Percentiles rank a stretch among this genome's conserved stretches.
Evolutionary conservation across 2,888 invertebrate species (phyloP).

Genomic region (Lottia scabra): DNA sequence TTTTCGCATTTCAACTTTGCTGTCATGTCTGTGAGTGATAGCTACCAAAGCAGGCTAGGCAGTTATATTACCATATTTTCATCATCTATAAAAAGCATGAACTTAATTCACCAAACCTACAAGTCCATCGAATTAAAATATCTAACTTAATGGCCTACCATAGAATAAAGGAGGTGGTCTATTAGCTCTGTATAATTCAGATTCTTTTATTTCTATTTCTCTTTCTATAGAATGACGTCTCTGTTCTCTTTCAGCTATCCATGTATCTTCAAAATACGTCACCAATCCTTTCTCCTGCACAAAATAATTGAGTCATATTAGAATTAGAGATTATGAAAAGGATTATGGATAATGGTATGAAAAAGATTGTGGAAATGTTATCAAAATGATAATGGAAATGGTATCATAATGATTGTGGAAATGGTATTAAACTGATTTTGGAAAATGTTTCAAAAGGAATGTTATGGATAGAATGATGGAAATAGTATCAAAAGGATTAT

Average conservation of each 20-base stretch:
- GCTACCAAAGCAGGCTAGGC: too few species aligned
- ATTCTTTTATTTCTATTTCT: conserved; percentile 63
- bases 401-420: background rate
- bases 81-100: too few species aligned
- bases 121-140: background rate
- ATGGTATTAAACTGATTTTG: background rate
- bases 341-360: background rate
- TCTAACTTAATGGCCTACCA: conserved; percentile 42
- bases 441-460: background rate
- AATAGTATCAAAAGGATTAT: background rate
- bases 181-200: conserved; percentile 60
- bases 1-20: too few species aligned
- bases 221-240: conserved; percentile 61
- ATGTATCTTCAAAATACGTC: conserved; percentile 66
- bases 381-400: background rate
- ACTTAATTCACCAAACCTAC: too few species aligned
- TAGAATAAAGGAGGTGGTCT: conserved; percentile 62
- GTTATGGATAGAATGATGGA: background rate
- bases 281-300: conserved; percentile 65
- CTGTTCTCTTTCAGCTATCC: conserved; percentile 62
- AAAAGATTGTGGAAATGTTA: background rate
- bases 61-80: too few species aligned
- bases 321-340: too few species aligned
- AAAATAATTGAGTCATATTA: background rate
- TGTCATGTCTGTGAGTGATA: too few species aligned